Evolutionary conservation across 2,797 vertebrate genomes (phyloP), one percentile per base, ranked within the genome.

Genomic region (Rhabdomys pumilio): DNA sequence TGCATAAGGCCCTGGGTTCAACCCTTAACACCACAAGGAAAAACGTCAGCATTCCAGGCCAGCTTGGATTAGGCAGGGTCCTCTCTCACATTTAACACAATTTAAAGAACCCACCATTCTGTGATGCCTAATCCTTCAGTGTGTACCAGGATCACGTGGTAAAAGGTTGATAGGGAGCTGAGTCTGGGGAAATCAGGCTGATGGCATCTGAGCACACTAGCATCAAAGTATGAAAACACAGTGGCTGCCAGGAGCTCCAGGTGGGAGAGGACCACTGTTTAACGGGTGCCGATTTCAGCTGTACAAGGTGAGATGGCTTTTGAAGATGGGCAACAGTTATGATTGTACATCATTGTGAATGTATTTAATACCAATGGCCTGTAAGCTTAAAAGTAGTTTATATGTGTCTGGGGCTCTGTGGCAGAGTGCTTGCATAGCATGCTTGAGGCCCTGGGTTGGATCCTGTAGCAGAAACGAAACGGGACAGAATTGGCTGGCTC

Each of bases 51-150:
- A 3, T 88, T 88, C 50, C 26, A 73, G 67, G 50, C 24, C 65
- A 72, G 24, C 24, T 10, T 24, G 50, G 24, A 41, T 24, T 44
- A 59, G 67, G n/a, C 47, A 85, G 15, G n/a, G n/a, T 26, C 24
- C n/a, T 59, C 50, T 73, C 26, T 47, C 44, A 29, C 75, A 76
- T 29, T 76, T 84, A 82, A 86, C 38, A 93, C 72, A 34, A 65
- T 83, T 69, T 86, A 92, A 29, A 34, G 22, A 94, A 90, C 63
- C 7, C 76, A 83, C 47, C 69, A 41, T 63, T 86, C 38, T n/a
- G 5, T 86, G 86, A 79, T 8, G 57, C 29, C 72, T 79, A 65
- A 53, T 15, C 38, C 61, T 63, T 96, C 38, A 57, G 10, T 26
- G n/a, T 19, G 57, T 41, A 80, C 22, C 93, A 59, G 87, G 63